Evolutionary conservation across 2,888 invertebrate species (phyloP).

Genomic region (Acholoe squamosa): DNA sequence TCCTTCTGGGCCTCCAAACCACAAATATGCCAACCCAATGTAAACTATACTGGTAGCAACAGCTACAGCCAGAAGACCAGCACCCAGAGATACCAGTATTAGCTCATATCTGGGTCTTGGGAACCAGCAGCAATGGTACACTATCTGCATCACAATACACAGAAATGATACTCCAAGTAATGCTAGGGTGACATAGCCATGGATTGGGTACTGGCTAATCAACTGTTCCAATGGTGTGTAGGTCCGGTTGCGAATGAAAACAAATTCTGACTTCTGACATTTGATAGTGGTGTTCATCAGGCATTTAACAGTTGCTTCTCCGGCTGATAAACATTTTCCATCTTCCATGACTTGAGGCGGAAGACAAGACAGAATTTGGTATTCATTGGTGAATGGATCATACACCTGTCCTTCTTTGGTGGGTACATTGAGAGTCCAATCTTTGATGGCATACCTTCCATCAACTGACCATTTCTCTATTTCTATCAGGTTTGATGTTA

Average conservation of each 20-base stretch:
- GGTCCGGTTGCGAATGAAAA: not conserved
- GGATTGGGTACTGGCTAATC: not conserved
- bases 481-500: not conserved
- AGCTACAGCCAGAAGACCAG: conserved; percentile 10
- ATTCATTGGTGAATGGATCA: conserved; percentile 42
- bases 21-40: conserved; percentile 61
- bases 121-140: conserved; percentile 1
- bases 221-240: conserved; percentile 23
- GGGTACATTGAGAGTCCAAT: not conserved
- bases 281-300: not conserved
- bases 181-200: conserved; percentile 23
- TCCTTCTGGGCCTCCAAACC: conserved; percentile 33
- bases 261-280: conserved; percentile 6
- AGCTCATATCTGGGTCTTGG: conserved; percentile 38
- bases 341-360: not conserved
- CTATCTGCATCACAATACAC: conserved; percentile 36
- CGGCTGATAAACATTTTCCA: not conserved
- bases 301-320: not conserved
- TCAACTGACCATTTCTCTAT: not conserved
- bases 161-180: conserved; percentile 13
- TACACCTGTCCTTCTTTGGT: conserved; percentile 15
- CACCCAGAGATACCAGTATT: conserved; percentile 45
- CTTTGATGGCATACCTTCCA: not conserved
- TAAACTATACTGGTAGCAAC: not conserved
- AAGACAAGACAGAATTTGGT: not conserved